These are phyloP conservation scores for Chlorops oryzae DNA, from an alignment of 1,140 invertebrate genomes.

Conservation along the genomic window DNA sequence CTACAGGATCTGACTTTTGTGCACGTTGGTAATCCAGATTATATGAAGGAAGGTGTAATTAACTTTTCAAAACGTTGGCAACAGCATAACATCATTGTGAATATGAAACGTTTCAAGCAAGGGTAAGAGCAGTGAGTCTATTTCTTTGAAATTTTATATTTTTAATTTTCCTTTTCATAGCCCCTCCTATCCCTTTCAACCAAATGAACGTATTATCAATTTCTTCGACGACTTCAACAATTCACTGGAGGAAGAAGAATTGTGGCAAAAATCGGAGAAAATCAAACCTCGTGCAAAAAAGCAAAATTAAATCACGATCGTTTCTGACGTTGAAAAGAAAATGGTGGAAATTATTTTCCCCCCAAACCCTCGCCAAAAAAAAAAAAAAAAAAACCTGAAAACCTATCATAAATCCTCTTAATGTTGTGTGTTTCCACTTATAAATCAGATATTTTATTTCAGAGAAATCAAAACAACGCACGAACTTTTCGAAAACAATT, in stretches of 20 bases:
- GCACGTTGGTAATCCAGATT: conserved; percentile 92
- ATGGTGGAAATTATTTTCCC: too few species aligned
- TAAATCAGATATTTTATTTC: too few species aligned
- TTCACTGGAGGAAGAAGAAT: conserved; percentile 88
- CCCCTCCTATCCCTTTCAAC: conserved; percentile 72
- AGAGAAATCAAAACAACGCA: too few species aligned
- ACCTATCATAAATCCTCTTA: too few species aligned
- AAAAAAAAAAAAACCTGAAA: too few species aligned
- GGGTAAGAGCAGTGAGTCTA: conserved; percentile 57
- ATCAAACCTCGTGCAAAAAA: conserved; percentile 91
- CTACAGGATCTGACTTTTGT: conserved; percentile 99
- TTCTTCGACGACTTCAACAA: conserved; percentile 98
- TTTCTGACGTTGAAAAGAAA: too few species aligned
- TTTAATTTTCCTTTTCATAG: conserved; percentile 1
- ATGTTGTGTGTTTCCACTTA: too few species aligned
- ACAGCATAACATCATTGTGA: conserved; percentile 95
- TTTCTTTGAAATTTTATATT: conserved; percentile 2
- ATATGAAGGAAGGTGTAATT: conserved; percentile 77
- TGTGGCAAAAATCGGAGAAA: conserved; percentile 95
- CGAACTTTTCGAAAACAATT: too few species aligned
- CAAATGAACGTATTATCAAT: conserved; percentile 85
- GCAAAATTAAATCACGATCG: too few species aligned
- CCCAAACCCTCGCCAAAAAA: too few species aligned
- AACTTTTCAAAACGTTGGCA: conserved; percentile 99
- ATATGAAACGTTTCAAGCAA: conserved; percentile 94